phyloP scores from a whole-genome alignment of 2,797 vertebrate species.

The Aselliscus stoliczkanus region DNA sequence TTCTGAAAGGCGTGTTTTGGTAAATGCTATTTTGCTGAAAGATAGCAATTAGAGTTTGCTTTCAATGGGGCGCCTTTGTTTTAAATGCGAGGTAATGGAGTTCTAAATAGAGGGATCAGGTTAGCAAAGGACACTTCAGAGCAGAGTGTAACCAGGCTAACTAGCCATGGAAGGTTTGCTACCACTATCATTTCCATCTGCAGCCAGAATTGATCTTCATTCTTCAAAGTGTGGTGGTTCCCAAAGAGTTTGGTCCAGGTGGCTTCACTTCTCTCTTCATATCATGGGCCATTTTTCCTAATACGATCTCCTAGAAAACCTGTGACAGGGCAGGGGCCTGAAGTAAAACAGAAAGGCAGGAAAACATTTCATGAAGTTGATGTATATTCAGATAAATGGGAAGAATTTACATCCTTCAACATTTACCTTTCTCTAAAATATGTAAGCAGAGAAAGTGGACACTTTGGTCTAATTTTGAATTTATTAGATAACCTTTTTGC shows the following conservation, averaged over 20 bases:
- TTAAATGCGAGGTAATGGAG: constrained; percentile 51
- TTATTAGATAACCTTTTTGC: not conserved
- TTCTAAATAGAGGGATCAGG: constrained; percentile 57
- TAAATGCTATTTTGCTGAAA: constrained; percentile 56
- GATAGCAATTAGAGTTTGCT: constrained; percentile 59
- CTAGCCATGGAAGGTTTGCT: not conserved
- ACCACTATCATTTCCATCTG: not conserved
- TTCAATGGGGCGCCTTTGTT: constrained; percentile 53
- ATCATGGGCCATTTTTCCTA: not conserved
- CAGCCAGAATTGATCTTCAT: not conserved
- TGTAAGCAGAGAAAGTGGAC: not conserved
- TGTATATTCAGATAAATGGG: not conserved
- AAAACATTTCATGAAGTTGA: not conserved
- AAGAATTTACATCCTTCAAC: not conserved
- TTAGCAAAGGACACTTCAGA: constrained; percentile 31
- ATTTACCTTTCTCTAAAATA: not conserved
- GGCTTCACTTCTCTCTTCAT: not conserved
- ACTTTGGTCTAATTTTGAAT: not conserved
- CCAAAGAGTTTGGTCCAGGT: not conserved
- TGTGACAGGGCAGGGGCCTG: not conserved
- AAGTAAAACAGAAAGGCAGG: not conserved
- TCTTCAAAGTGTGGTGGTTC: not conserved
- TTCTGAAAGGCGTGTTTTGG: constrained; percentile 65
- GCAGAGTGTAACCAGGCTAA: not conserved
- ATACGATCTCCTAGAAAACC: not conserved